Base-by-base conservation (phyloP, 2,797 vertebrate species). In the Enteromius fasciolatus region DNA sequence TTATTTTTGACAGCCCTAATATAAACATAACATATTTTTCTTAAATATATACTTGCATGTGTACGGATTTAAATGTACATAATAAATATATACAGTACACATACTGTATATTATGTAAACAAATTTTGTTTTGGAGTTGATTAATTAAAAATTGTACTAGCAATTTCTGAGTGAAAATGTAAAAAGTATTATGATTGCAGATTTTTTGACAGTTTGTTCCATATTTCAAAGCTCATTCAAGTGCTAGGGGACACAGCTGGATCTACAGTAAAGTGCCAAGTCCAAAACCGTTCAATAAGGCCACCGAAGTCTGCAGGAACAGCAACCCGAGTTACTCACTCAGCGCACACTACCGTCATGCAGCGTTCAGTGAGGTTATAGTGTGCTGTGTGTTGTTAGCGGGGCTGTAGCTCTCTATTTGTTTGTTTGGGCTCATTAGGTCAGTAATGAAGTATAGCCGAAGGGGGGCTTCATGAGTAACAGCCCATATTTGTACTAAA, bases 401-500 rank as follows among this genome's bases (percentile, higher is more conserved):
- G 20, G 80, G 73, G 41, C 82, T 57, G 44, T 20, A 83, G 78
- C 48, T 80, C 76, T 84, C 67, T 28, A 25, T 54, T 87, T 74
- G 20, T 85, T 88, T 76, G 81, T 86, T 61, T 81, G 81, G 86
- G 82, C 86, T 87, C 87, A 87, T 88, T 88, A 88, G 84, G 84
- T 87, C 84, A 84, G 87, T 88, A 88, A 88, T 88, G 84, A 84
- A 84, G 82, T 81, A 80, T 74, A 81, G 82, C 85, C 52, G 74
- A 85, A 82, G 84, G 82, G 78, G 31, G 80, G 82, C 44, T 61
- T 87, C 84, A 85, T 70, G 69, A 83, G 79, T 82, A 80, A 84
- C 86, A 77, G 72, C 66, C 67, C 80, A 78, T 76, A 75, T 87
- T 84, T 87, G 86, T 85, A 84, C 76, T 73, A 76, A 83, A 70